phyloP scores from a whole-genome alignment of 2,888 invertebrate genomes.

The Helleia helle region DNA sequence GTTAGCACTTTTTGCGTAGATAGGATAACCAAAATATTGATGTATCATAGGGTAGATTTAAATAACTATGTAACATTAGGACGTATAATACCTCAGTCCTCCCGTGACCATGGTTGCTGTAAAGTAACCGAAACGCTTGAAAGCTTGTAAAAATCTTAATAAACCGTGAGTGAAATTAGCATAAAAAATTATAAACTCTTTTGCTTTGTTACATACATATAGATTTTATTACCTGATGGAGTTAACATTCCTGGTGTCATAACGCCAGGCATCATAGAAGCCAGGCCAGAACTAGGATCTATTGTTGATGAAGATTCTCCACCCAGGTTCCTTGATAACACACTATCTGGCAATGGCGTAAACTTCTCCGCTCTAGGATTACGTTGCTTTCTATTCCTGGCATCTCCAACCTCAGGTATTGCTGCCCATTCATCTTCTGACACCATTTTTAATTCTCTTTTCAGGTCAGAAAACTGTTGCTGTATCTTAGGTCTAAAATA shows the following conservation, averaged over 20 bases:
- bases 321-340: slow-evolving; percentile 88
- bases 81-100: too few species aligned
- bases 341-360: slow-evolving; percentile 97
- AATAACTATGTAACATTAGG: too few species aligned
- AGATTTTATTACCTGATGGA: slow-evolving; percentile 75
- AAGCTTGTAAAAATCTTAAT: too few species aligned
- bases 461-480: slow-evolving; percentile 98
- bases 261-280: slow-evolving; percentile 90
- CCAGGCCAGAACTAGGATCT: slow-evolving; percentile 89
- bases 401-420: slow-evolving; percentile 99
- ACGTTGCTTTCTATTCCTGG: slow-evolving; percentile 95
- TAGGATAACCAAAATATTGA: too few species aligned
- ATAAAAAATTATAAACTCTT: too few species aligned
- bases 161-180: too few species aligned
- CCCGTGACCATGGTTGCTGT: too few species aligned
- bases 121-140: too few species aligned
- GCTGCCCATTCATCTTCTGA: slow-evolving; percentile 96
- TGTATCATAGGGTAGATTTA: too few species aligned
- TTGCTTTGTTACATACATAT: background rate
- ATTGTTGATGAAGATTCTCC: slow-evolving; percentile 85
- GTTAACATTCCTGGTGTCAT: slow-evolving; percentile 91
- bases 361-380: slow-evolving; percentile 97
- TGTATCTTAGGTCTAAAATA: slow-evolving; percentile 92
- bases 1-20: too few species aligned
- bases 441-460: slow-evolving; percentile 87